phyloP scores from a whole-genome alignment of 2,888 invertebrate species.

The Drosophila neoperkinsi region DNA sequence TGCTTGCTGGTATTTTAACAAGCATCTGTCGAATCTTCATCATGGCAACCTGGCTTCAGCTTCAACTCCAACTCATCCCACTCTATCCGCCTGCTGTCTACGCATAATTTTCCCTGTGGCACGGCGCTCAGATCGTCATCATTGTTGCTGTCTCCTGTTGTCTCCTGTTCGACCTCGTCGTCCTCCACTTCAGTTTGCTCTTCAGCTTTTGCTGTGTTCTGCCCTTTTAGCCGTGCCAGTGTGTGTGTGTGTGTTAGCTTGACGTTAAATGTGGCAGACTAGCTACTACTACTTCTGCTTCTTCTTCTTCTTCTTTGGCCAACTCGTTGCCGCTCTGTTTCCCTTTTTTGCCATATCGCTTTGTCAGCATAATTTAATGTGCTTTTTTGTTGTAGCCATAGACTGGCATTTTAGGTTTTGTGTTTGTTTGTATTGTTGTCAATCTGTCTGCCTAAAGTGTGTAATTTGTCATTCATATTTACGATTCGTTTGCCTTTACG shows the following conservation, averaged over 20 bases:
- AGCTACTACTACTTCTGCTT: constrained; percentile 34
- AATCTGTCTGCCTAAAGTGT: constrained; percentile 73
- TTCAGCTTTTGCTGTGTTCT: constrained; percentile 52
- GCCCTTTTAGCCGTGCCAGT: constrained; percentile 39
- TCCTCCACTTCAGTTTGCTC: constrained; percentile 38
- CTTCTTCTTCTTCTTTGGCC: neutral
- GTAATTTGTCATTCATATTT: constrained; percentile 80
- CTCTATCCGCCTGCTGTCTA: constrained; percentile 20
- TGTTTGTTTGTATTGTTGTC: constrained; percentile 54
- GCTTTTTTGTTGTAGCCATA: constrained; percentile 37
- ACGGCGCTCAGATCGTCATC: constrained; percentile 40
- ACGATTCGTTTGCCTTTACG: constrained; percentile 36
- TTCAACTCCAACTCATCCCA: constrained; percentile 1
- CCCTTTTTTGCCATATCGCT: constrained; percentile 42
- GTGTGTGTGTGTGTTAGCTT: constrained; percentile 46
- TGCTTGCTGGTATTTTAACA: constrained; percentile 73
- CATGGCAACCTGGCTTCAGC: constrained; percentile 22
- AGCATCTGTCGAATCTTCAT: constrained; percentile 72
- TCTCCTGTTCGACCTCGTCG: constrained; percentile 18
- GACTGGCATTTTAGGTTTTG: constrained; percentile 33
- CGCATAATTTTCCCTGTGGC: constrained; percentile 60
- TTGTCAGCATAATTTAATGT: constrained; percentile 79
- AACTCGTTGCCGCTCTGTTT: constrained; percentile 7
- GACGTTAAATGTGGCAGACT: constrained; percentile 66
- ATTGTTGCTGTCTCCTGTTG: constrained; percentile 39